phyloP scores from a whole-genome alignment of 2,113 vertebrate genomes.

The Podiceps cristatus region DNA sequence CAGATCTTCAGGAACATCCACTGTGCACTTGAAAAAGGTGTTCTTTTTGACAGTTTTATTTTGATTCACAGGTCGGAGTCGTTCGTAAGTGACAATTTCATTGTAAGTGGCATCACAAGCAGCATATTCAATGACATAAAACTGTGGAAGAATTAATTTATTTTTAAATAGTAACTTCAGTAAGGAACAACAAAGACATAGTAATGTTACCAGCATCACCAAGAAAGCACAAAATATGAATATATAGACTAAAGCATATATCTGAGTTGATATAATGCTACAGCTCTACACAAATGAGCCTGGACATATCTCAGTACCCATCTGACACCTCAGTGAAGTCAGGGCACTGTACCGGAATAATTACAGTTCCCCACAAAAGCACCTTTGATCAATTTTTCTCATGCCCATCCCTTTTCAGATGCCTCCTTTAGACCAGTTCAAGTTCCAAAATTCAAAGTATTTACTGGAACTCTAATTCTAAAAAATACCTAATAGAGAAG shows the following conservation, averaged over 20 bases:
- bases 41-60: conserved; percentile 87
- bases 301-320: neutral
- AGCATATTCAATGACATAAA: conserved; percentile 88
- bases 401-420: neutral
- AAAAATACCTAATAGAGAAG: neutral
- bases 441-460: neutral
- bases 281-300: neutral
- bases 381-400: neutral
- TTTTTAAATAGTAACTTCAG: neutral
- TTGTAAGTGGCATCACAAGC: conserved; percentile 88
- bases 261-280: neutral
- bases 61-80: conserved; percentile 86
- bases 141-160: conserved; percentile 54
- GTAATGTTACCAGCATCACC: neutral
- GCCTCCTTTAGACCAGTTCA: neutral
- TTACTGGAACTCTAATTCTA: neutral
- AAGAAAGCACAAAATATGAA: neutral
- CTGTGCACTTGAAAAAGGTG: conserved; percentile 85
- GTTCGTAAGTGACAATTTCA: conserved; percentile 86
- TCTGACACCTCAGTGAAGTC: neutral
- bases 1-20: conserved; percentile 86
- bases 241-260: neutral
- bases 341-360: fast-evolving
- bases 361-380: neutral
- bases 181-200: neutral